phyloP scores from a whole-genome alignment of 2,113 vertebrate species.

The Montifringilla adamsi region DNA sequence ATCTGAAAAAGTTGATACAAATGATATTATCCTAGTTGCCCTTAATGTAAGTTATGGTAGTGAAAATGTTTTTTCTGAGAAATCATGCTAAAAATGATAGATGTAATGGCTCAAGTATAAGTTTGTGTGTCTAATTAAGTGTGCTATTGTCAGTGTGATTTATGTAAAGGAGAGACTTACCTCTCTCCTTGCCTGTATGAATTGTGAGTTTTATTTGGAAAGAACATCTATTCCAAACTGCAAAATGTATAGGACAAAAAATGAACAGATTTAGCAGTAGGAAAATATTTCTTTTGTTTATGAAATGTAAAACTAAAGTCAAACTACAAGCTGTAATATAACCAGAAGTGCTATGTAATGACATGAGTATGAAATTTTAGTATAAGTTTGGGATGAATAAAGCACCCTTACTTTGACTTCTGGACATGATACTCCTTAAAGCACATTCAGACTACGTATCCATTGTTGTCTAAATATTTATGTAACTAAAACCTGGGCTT shows the following conservation, averaged over 20 bases:
- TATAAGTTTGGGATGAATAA: background rate
- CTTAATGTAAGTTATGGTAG: constrained; percentile 88
- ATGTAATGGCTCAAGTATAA: background rate
- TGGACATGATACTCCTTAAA: background rate
- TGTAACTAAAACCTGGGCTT: background rate
- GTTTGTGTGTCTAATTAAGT: background rate
- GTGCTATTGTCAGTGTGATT: background rate
- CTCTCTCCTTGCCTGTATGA: background rate
- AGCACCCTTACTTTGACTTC: background rate
- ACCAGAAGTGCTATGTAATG: background rate
- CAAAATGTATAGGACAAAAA: background rate
- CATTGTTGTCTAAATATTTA: background rate
- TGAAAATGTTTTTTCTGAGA: background rate
- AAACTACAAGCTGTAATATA: background rate
- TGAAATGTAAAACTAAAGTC: background rate
- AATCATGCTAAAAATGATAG: background rate
- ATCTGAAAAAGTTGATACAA: constrained; percentile 80
- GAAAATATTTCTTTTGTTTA: background rate
- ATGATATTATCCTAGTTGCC: constrained; percentile 87
- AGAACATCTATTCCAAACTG: background rate
- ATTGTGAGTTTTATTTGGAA: background rate
- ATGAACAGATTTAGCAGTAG: background rate
- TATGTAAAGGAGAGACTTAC: background rate
- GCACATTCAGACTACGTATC: background rate
- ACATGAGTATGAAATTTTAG: background rate